Base-by-base conservation (phyloP, 1,140 invertebrate genomes). In the Papilio aristodemus region DNA sequence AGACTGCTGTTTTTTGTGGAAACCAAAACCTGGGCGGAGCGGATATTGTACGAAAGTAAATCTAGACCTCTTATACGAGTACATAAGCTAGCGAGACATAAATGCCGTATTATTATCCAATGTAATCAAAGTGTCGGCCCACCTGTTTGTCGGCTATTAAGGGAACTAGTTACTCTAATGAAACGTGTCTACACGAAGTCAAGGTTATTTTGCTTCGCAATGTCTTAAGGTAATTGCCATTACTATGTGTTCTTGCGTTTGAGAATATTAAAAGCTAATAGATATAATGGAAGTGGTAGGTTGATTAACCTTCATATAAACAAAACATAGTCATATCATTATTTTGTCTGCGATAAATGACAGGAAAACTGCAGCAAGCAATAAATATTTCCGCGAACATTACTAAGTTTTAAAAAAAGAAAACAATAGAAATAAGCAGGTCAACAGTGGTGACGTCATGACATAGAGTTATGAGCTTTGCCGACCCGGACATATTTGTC, bases 381-480 rank as follows among this genome's bases (percentile, higher is more conserved):
- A 22, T 19, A 25, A 25, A 46, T 9, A 22, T 19, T 54, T 54
- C 46, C 3, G 14, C 4, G 46, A 54, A 54, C 19, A 1, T 25
- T 25, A 13, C 8, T 22, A 54, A 54, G 10, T 9, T 50, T 43
- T 43, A 17, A 9, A 46, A 46, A 46, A 46, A 46, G 2, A n/a
- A n/a, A n/a, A 46, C 6, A 46, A 46, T 54, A 25, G 46, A 8
- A 25, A 54, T 54, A 54, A 54, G 22, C 9, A 54, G 46, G 46
- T 22, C 46, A 54, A 54, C 46, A 54, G 46, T 10, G 46, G 46
- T 54, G 19, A 54, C 46, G 46, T 5, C 46, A 13, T 19, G 46
- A 54, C 46, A 54, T 9, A 54, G 19, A 54, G 43, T 46, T 46
- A 54, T 54, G 46, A 54, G 22, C 46, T 54, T 54, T 19, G 46